Evolutionary conservation across 2,113 vertebrate species (phyloP).

Genomic region (Mellivora capensis): DNA sequence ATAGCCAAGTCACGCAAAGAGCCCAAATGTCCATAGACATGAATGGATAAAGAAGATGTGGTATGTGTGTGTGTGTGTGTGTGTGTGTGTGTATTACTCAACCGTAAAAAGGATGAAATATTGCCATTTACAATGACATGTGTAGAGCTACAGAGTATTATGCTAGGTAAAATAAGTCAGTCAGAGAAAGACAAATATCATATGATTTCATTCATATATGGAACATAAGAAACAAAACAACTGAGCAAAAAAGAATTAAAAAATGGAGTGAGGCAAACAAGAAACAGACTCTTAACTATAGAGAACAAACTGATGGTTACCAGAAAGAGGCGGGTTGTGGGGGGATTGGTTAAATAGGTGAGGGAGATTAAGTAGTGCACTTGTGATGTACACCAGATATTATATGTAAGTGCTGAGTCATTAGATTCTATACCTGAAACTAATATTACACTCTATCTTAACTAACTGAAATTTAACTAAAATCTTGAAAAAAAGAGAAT

Average conservation of each 20-base stretch:
- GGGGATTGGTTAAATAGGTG: not conserved
- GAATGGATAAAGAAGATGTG: not conserved
- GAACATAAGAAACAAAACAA: not conserved
- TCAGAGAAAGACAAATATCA: not conserved
- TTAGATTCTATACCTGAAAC: not conserved
- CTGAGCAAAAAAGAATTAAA: not conserved
- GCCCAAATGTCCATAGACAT: not conserved
- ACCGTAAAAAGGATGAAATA: not conserved
- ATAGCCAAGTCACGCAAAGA: not conserved
- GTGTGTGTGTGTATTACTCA: not conserved
- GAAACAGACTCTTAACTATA: not conserved
- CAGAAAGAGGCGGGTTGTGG: not conserved
- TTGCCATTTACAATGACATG: not conserved
- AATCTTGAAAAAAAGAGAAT: not conserved
- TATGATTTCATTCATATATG: not conserved
- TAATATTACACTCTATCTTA: not conserved
- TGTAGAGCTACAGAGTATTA: not conserved
- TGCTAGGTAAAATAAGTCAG: not conserved
- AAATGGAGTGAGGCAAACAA: not conserved
- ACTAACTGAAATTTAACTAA: not conserved
- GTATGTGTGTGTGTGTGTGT: too few species aligned
- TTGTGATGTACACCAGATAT: not conserved
- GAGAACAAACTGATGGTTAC: not conserved
- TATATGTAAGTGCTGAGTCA: not conserved
- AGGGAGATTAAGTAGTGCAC: not conserved